phyloP scores from a whole-genome alignment of 2,888 invertebrate genomes.

The Drosophila monieri region DNA sequence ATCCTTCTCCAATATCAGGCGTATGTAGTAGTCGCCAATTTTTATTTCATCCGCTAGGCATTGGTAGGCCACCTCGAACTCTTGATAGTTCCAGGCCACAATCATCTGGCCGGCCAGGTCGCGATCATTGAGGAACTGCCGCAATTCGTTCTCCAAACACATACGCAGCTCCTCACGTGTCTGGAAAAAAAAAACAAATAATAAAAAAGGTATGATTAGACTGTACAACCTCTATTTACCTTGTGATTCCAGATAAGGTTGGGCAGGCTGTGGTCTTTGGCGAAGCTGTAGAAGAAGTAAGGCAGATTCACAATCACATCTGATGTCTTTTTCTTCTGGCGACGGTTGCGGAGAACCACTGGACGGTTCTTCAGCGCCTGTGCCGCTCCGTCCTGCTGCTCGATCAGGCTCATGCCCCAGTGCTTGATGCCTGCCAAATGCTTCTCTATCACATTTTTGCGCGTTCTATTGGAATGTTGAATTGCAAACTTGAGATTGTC shows the following conservation, averaged over 20 bases:
- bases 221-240: constrained; percentile 84
- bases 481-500: constrained; percentile 98
- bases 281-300: constrained; percentile 97
- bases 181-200: constrained; percentile 83
- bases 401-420: constrained; percentile 86
- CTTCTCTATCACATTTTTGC: constrained; percentile 91
- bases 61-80: constrained; percentile 97
- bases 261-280: constrained; percentile 96
- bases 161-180: constrained; percentile 97
- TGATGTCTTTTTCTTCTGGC: constrained; percentile 86
- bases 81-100: constrained; percentile 99
- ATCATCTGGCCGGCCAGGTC: constrained; percentile 92
- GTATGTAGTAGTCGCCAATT: constrained; percentile 98
- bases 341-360: constrained; percentile 94
- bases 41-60: constrained; percentile 98
- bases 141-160: constrained; percentile 95
- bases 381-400: constrained; percentile 82
- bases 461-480: constrained; percentile 89
- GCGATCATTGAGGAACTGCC: constrained; percentile 94
- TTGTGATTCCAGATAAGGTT: constrained; percentile 99
- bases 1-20: constrained; percentile 96
- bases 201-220: background rate
- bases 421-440: constrained; percentile 89
- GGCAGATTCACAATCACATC: constrained; percentile 85
- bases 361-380: constrained; percentile 88